Evolutionary conservation across 2,797 vertebrate genomes (phyloP), one percentile per base, ranked within the genome.

Genomic region (Myiotriccus ornatus): DNA sequence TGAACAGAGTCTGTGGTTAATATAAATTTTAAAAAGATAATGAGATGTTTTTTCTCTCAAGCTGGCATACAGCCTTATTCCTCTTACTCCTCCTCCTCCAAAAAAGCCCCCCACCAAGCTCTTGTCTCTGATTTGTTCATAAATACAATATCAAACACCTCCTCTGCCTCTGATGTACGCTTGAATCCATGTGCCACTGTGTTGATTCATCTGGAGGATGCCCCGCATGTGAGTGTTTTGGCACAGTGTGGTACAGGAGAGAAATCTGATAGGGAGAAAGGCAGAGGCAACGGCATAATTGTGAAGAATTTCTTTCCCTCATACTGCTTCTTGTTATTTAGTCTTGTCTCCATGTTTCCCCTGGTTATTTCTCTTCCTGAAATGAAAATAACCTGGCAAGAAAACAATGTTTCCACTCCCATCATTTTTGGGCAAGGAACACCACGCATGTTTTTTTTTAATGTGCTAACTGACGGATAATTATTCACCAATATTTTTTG

Each of bases 331-430:
- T 93, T 52, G 60, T 94, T 96, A 94, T 94, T 95, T 96, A 84
- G 94, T 80, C 89, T 92, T 73, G 55, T 87, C 71, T 79, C 91
- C 84, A 84, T 91, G 60, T 94, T 93, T 90, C 77, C 81, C 90
- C 77, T 41, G 77, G 85, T 92, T 97, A 93, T 97, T 90, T 89
- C 90, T 89, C 89, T 96, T 91, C 63, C 65, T 55, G 69, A 97
- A 97, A 96, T 93, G 91, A 96, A 87, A 95, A 96, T 90, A 95
- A 89, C 86, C 91, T 77, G 83, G 93, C 94, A 97, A 97, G 94
- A 92, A 97, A 96, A 94, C 94, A 90, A 67, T 91, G 94, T 94
- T 96, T 96, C 82, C 78, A 69, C 83, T 94, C 81, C 65, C 78
- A 80, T 92, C 12, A 1, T 73, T 93, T 94, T 86, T 73, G 91